Conservation (phyloP, 2,888 invertebrate species). For the Amorpha juglandis region DNA sequence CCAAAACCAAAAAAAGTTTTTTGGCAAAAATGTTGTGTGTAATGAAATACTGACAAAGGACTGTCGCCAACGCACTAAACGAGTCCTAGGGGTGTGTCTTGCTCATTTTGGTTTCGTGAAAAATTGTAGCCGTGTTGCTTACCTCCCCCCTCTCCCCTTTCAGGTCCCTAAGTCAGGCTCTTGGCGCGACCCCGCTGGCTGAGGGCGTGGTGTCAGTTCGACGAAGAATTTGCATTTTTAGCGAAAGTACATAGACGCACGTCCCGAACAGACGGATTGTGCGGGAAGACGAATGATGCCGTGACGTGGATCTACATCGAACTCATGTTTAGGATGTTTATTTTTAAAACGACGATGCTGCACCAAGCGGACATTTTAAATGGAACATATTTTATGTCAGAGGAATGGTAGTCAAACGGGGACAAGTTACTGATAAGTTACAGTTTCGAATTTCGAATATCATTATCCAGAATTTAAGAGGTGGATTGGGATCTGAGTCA, state of each 20-base stretch:
- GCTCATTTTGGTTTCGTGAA: conserved; percentile 77
- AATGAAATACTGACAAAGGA: conserved; percentile 61
- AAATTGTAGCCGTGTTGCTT: conserved; percentile 64
- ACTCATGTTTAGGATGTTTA: conserved; percentile 45
- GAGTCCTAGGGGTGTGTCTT: conserved; percentile 71
- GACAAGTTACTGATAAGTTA: background rate
- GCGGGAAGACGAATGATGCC: conserved; percentile 73
- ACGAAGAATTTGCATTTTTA: conserved; percentile 80
- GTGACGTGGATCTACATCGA: conserved; percentile 55
- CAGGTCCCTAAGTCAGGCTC: conserved; percentile 62
- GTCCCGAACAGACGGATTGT: conserved; percentile 75
- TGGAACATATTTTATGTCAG: background rate
- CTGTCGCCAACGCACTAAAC: conserved; percentile 54
- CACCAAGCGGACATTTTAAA: background rate
- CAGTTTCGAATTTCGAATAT: too few relatives aligned
- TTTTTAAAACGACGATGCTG: conserved; percentile 29
- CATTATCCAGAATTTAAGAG: too few relatives aligned
- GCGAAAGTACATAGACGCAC: conserved; percentile 76
- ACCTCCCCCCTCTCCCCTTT: conserved; percentile 48
- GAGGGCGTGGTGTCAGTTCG: conserved; percentile 77
- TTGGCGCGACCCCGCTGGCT: conserved; percentile 47
- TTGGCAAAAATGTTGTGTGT: conserved; percentile 38
- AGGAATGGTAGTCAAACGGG: background rate
- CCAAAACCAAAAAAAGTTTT: conserved; percentile 40
- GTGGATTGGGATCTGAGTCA: too few relatives aligned